These are phyloP conservation scores for Torymus tubicola DNA, from an alignment of 2,888 invertebrate species.

Conservation along the genomic window DNA sequence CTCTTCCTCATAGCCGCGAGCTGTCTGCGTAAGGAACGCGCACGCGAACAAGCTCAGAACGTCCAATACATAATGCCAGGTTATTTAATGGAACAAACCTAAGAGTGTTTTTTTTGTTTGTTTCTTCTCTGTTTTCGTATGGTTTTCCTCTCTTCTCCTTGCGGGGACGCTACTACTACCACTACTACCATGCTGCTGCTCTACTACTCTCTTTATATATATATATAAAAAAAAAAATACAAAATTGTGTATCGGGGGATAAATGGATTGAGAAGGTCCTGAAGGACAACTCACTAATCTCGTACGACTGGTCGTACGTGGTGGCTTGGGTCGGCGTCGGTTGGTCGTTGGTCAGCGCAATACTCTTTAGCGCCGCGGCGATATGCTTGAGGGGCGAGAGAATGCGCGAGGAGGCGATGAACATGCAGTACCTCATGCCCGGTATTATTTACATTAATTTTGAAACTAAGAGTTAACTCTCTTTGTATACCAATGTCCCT, in stretches of 20 bases:
- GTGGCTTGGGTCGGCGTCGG: constrained; percentile 98
- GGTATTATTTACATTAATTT: constrained; percentile 79
- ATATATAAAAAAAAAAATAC: constrained; percentile 15
- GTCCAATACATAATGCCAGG: constrained; percentile 95
- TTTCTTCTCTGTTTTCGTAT: constrained; percentile 38
- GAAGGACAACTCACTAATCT: constrained; percentile 89
- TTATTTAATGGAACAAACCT: constrained; percentile 74
- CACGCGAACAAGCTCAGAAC: constrained; percentile 85
- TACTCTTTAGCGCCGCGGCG: constrained; percentile 95
- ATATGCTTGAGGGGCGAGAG: constrained; percentile 95
- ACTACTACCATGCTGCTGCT: constrained; percentile 4
- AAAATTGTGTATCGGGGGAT: background rate
- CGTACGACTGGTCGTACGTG: constrained; percentile 98
- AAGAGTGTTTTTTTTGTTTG: constrained; percentile 63
- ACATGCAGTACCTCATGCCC: constrained; percentile 98
- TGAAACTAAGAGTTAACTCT: background rate
- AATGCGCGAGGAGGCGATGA: constrained; percentile 95
- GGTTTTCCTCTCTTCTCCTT: constrained; percentile 1
- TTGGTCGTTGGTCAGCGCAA: constrained; percentile 92
- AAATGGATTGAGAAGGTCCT: constrained; percentile 81
- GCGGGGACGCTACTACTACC: constrained; percentile 16
- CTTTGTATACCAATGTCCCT: background rate
- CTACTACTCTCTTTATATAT: background rate
- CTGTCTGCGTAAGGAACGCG: constrained; percentile 87
- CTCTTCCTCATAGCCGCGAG: constrained; percentile 88